Base-by-base conservation (phyloP, 2,797 vertebrate species). In the Semotilus atromaculatus region DNA sequence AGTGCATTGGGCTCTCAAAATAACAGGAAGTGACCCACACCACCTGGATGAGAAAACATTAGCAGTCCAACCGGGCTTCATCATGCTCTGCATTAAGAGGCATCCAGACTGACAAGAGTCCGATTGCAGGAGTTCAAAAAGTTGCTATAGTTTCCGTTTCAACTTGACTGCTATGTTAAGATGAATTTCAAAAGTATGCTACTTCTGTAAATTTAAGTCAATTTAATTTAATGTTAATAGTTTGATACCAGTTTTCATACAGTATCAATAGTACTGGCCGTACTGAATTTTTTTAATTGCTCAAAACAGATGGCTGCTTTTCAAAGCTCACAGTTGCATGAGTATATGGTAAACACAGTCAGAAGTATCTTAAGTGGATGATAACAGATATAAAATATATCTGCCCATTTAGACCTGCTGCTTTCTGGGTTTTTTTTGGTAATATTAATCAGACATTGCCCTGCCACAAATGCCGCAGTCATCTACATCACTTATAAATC, bases 1-100 rank as follows among this genome's bases (percentile, higher is more conserved):
- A 64, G 64, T 45, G 26, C 66, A 76, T 80, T 53, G 29, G 76
- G 38, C 71, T 80, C 34, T 58, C 73, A 84, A 58, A 83, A 85
- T 14, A 79, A 70, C 23, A 43, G 75, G 60, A 80, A 36, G 64
- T 80, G 45, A 73, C 74, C 83, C 60, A 26, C 77, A 38, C 60
- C 40, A 26, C 77, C 68, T 75, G 73, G 53, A 76, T 66, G 34
- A 75, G 31, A 67, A 40, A 68, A 79, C 48, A 9, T 38, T 29
- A 38, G 43, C n/a, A 55, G 43, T 82, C 1, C 26, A 58, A 45
- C 40, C 21, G 36, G 78, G 68, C 23, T 19, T 80, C 21, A 36
- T n/a, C 34, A 72, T 58, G 23, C 5, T 81, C 34, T 40, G 58
- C 55, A 64, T 21, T 43, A 60, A 76, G 60, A 16, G 6, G 5